These are phyloP conservation scores for Peromyscus nudipes DNA, from an alignment of 2,797 vertebrate species.

Conservation along the genomic window DNA sequence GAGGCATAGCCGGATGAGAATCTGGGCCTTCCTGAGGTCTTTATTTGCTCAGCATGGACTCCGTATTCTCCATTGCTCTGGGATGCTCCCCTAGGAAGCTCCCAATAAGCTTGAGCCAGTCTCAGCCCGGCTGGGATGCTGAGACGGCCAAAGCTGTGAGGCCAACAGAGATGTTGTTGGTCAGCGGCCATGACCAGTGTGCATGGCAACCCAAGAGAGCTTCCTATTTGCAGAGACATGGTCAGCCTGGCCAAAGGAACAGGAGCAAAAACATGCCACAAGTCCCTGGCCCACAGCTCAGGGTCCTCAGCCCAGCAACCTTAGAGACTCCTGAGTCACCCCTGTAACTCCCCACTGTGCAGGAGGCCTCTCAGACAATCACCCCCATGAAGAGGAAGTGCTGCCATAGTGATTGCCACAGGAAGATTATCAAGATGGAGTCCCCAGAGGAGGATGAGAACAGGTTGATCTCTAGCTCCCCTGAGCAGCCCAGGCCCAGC, in stretches of 20 bases:
- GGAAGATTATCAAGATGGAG: slow-evolving; percentile 58
- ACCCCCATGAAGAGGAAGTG: slow-evolving; percentile 17
- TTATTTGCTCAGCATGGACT: background rate
- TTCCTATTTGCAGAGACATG: background rate
- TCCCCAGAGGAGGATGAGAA: background rate
- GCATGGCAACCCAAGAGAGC: background rate
- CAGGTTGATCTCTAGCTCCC: background rate
- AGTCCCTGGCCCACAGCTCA: background rate
- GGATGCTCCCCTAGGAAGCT: background rate
- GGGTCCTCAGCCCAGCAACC: background rate
- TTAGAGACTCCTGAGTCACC: background rate
- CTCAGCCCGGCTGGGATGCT: background rate
- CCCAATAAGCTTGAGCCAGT: background rate
- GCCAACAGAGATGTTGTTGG: background rate
- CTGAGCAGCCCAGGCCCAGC: background rate
- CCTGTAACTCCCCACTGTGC: background rate
- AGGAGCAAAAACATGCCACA: background rate
- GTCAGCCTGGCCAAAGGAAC: background rate
- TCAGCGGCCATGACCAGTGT: background rate
- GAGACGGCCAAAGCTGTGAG: background rate
- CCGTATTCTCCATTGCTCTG: background rate
- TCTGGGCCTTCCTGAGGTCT: background rate
- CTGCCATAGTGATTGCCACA: background rate
- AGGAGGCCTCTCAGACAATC: slow-evolving; percentile 19
- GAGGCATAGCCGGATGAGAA: background rate